These are phyloP conservation scores for Eulithis testata DNA, from an alignment of 2,888 invertebrate genomes.

Conservation along the genomic window DNA sequence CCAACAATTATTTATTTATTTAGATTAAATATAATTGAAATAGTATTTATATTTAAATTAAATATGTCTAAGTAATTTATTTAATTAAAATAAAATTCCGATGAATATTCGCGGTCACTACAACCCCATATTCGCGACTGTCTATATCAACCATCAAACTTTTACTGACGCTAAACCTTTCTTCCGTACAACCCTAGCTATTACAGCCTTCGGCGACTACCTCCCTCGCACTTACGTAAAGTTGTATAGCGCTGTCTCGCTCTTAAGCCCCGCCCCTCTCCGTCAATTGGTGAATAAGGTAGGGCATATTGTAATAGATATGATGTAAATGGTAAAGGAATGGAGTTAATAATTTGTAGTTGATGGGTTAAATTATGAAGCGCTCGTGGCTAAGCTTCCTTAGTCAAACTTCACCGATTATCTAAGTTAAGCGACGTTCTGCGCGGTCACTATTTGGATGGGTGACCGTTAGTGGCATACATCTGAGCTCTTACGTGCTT, in stretches of 20 bases:
- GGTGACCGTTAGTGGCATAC: too few species aligned
- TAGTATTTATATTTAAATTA: too few species aligned
- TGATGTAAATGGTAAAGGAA: slow-evolving; percentile 33
- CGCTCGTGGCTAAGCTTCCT: too few species aligned
- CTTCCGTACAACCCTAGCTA: slow-evolving; percentile 51
- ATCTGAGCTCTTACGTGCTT: too few species aligned
- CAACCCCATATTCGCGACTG: slow-evolving; percentile 36
- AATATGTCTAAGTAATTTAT: background rate
- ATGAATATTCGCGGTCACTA: slow-evolving; percentile 18
- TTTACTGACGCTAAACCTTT: slow-evolving; percentile 50
- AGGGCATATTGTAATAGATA: slow-evolving; percentile 42
- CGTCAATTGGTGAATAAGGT: slow-evolving; percentile 51
- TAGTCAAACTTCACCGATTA: too few species aligned
- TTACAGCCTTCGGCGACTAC: slow-evolving; percentile 38
- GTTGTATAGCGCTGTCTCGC: slow-evolving; percentile 42
- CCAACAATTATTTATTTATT: background rate
- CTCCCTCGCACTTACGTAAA: slow-evolving; percentile 43
- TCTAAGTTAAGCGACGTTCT: too few species aligned
- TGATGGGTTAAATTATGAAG: slow-evolving; percentile 13
- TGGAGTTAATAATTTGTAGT: slow-evolving; percentile 35
- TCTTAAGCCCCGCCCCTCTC: slow-evolving; percentile 55
- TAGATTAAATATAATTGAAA: slow-evolving; percentile 1
- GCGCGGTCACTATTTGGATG: too few species aligned
- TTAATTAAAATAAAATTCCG: background rate
- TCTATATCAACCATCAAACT: slow-evolving; percentile 49